A percentile compares a stretch with the other conserved stretches of the same genome.
Evolutionary conservation across 2,797 vertebrate species (phyloP).

Genomic region (Cossypha niveicapilla): DNA sequence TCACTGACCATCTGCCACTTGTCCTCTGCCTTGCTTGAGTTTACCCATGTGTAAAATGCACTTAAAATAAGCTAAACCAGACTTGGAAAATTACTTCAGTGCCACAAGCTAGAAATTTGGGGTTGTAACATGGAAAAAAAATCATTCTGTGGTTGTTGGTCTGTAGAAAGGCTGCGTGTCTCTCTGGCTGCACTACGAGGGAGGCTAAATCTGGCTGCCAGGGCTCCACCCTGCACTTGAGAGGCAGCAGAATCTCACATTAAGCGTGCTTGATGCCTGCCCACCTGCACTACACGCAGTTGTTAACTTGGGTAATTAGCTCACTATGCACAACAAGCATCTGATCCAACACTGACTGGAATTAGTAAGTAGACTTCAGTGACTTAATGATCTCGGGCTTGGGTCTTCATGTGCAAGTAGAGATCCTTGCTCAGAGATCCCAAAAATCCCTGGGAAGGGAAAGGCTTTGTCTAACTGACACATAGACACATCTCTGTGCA

Average conservation of each 20-base stretch:
- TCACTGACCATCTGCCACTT: slow-evolving; percentile 48
- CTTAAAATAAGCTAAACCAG: slow-evolving; percentile 37
- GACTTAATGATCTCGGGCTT: neutral
- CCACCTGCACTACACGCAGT: neutral
- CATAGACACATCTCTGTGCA: neutral
- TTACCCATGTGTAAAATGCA: neutral
- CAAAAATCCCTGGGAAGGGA: neutral
- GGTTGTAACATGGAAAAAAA: neutral
- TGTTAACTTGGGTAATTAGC: neutral
- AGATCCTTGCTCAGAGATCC: neutral
- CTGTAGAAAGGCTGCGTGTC: neutral
- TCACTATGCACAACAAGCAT: neutral
- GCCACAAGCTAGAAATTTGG: slow-evolving; percentile 29
- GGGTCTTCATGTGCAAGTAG: neutral
- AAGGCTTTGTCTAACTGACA: slow-evolving; percentile 20
- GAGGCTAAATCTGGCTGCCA: slow-evolving; percentile 27
- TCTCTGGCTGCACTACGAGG: neutral
- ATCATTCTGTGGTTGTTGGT: neutral
- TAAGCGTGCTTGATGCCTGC: neutral
- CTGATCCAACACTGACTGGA: neutral
- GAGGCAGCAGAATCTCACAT: neutral
- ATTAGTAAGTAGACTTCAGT: neutral
- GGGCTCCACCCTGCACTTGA: slow-evolving; percentile 10
- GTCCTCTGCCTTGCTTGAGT: slow-evolving; percentile 7
- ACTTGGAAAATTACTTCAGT: slow-evolving; percentile 6